Base-by-base conservation (phyloP, 2,888 invertebrate genomes). In the Hypomecis atomaria region DNA sequence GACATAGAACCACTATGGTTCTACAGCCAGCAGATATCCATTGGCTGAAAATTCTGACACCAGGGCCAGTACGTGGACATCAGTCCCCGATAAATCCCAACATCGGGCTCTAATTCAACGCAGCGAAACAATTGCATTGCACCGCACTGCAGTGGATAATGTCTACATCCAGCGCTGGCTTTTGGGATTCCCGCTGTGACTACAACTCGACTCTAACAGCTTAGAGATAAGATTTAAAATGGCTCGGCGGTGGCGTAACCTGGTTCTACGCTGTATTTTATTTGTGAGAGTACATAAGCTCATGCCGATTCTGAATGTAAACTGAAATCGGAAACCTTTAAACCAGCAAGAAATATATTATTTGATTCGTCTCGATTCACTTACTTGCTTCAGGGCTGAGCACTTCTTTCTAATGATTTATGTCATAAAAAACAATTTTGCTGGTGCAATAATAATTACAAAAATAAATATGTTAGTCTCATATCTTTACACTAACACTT, bases 121-220 rank as follows among this genome's bases (percentile, higher is more conserved):
- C 55, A 8, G 47, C 52, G 64, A 68, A 66, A 68, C 68, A 68
- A 70, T 70, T 64, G 65, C 63, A 63, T 63, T 57, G 67, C 64
- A 55, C 65, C 63, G 69, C 69, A 71, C 71, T 67, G 69, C 71
- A 69, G 69, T 67, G 69, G 67, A 71, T 69, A 71, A 71, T 69
- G 66, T 67, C 65, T 67, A 65, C 66, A 62, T 63, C 59, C 62
- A 55, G 55, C 58, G 34, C 44, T 58, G 65, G 62, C 59, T 69
- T 65, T 61, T 37, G 34, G 59, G 45, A 57, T 45, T 40, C 40
- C 11, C 1, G 1, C 40, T 47, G 4, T 4, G 36, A 53, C 34
- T 40, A 45, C 40, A 42, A 45, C 59, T 53, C 40, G 53, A 63
- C 62, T 43, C 44, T 67, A 65, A 53, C 11, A 38, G 0, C 34